These are phyloP conservation scores for Denticeps clupeoides DNA, from an alignment of 2,797 vertebrate species.

Conservation along the genomic window DNA sequence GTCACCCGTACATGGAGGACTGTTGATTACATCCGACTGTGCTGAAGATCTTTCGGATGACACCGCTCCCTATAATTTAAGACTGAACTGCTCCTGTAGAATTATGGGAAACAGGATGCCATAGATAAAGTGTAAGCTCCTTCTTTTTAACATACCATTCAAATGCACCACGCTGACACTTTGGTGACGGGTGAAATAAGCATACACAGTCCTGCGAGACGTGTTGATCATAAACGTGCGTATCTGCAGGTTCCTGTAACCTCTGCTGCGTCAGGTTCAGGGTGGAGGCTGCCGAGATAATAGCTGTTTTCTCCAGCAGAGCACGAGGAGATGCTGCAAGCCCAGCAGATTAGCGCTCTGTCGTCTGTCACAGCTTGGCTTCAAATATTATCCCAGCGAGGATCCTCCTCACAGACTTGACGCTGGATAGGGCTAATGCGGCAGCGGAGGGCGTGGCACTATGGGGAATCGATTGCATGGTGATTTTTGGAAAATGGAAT, in stretches of 20 bases:
- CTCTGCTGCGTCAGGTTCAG: not conserved
- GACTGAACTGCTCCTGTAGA: too few relatives aligned
- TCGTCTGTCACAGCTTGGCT: slow-evolving; percentile 34
- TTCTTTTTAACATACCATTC: too few relatives aligned
- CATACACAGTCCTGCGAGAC: not conserved
- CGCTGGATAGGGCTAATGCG: slow-evolving; percentile 8
- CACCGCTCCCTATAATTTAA: too few relatives aligned
- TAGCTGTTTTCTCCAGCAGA: slow-evolving; percentile 17
- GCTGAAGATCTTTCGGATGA: too few relatives aligned
- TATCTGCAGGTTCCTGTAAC: not conserved
- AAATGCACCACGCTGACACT: too few relatives aligned
- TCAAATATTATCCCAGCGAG: slow-evolving; percentile 28
- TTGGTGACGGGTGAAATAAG: not conserved
- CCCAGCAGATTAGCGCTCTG: slow-evolving; percentile 28
- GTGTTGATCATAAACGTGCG: not conserved
- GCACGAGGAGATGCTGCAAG: not conserved
- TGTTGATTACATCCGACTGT: too few relatives aligned
- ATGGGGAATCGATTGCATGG: slow-evolving; percentile 2
- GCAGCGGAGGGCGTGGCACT: not conserved
- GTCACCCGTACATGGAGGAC: too few relatives aligned
- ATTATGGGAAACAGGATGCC: too few relatives aligned
- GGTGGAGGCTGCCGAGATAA: slow-evolving; percentile 14
- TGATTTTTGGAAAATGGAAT: too few relatives aligned
- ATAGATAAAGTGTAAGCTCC: too few relatives aligned
- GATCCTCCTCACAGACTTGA: slow-evolving; percentile 24